Conservation (phyloP, 2,888 invertebrate species). For the Pristionchus exspectatus region DNA sequence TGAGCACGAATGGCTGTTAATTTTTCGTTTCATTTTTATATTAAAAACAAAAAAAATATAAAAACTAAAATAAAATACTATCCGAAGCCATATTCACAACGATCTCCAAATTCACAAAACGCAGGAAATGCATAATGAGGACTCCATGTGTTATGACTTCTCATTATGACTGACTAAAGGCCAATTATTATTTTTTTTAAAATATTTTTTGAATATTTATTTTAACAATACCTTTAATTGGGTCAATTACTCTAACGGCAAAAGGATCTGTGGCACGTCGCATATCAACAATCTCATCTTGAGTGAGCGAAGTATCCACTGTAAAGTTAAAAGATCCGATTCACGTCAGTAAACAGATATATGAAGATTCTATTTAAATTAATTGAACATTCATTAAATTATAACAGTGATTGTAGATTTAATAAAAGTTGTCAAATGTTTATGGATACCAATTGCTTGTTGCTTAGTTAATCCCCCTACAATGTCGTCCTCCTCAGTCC, state of each 20-base stretch:
- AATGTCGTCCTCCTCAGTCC: constrained; percentile 1
- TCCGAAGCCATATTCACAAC: background rate
- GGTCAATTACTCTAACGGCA: constrained; percentile 37
- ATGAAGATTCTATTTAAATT: too few species aligned
- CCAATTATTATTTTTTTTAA: too few species aligned
- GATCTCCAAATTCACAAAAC: background rate
- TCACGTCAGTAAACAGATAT: too few species aligned
- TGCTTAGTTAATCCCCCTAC: background rate
- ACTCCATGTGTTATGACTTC: too few species aligned
- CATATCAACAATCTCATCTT: constrained; percentile 24
- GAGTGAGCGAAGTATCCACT: constrained; percentile 18
- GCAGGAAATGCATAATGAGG: too few species aligned
- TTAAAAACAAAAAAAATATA: background rate
- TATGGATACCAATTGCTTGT: constrained; percentile 7
- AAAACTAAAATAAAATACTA: background rate
- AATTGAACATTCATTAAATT: too few species aligned
- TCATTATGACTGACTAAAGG: too few species aligned
- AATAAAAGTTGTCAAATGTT: background rate
- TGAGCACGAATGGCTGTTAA: constrained; percentile 40
- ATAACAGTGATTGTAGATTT: background rate
- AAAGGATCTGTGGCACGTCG: constrained; percentile 13
- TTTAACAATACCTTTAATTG: constrained; percentile 13
- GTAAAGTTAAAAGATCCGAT: background rate
- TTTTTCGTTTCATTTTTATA: background rate
- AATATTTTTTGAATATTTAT: too few species aligned